These are phyloP conservation scores for Gibbula magus DNA, from an alignment of 2,888 invertebrate genomes.

Conservation along the genomic window DNA sequence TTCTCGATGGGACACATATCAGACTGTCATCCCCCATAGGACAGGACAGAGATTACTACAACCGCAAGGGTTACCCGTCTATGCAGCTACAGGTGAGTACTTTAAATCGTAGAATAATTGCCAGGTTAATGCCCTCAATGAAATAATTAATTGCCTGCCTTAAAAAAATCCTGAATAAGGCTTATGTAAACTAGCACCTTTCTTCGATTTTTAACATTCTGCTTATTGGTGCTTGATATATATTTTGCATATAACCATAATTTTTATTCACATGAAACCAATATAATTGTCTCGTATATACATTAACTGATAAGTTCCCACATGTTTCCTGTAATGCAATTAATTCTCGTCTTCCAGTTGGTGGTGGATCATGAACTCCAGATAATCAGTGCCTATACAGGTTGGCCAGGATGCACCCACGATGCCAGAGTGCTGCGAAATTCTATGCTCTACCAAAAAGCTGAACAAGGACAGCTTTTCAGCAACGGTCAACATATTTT, in stretches of 20 bases:
- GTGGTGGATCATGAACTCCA: constrained; percentile 34
- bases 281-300: too few species aligned
- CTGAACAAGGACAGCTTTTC: not conserved
- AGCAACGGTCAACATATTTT: constrained; percentile 1
- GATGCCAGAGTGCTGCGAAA: constrained; percentile 42
- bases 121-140: too few species aligned
- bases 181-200: too few species aligned
- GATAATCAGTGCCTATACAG: constrained; percentile 36
- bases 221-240: too few species aligned
- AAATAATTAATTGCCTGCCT: too few species aligned
- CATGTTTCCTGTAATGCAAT: too few species aligned
- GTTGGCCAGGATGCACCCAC: constrained; percentile 42
- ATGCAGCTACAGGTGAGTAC: constrained; percentile 1
- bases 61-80: not conserved
- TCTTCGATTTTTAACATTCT: too few species aligned
- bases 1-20: not conserved
- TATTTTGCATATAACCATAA: too few species aligned
- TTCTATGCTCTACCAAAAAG: constrained; percentile 20
- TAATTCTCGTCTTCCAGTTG: constrained; percentile 26
- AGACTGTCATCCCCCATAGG: not conserved
- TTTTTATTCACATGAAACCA: too few species aligned
- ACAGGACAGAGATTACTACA: not conserved
- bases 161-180: too few species aligned
- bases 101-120: constrained; percentile 6
- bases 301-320: too few species aligned